phyloP scores from a whole-genome alignment of 2,888 invertebrate genomes.

The Calliopum simillimum region DNA sequence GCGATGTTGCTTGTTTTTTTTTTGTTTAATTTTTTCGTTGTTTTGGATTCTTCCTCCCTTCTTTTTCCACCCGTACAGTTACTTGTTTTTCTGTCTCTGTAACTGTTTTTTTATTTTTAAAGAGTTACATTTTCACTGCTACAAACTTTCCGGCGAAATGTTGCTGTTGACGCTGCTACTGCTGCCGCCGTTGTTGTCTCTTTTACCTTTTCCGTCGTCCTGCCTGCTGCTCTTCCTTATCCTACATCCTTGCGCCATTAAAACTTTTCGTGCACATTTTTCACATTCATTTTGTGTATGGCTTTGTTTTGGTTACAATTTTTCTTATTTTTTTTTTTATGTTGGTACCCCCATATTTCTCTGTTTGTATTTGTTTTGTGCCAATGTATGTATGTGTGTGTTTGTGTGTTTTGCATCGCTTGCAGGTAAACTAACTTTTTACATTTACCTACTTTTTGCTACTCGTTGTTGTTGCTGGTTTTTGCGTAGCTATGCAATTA shows the following conservation, averaged over 20 bases:
- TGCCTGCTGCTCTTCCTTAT: neutral
- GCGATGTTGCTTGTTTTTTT: no score
- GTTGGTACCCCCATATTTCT: constrained; percentile 8
- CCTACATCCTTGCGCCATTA: neutral
- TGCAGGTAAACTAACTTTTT: constrained; percentile 6
- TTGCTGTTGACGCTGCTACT: no score
- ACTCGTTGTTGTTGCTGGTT: neutral
- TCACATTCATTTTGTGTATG: neutral
- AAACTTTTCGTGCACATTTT: neutral
- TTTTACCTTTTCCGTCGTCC: neutral
- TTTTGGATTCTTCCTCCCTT: no score
- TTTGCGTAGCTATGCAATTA: constrained; percentile 21
- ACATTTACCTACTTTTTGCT: neutral
- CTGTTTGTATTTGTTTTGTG: constrained; percentile 1
- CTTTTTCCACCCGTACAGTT: no score
- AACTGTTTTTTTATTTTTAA: no score
- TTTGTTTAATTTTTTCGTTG: no score
- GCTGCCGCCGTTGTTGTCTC: no score
- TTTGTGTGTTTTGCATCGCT: constrained; percentile 18
- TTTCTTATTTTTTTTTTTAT: constrained; percentile 10
- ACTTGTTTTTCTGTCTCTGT: no score
- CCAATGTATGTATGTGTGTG: constrained; percentile 10
- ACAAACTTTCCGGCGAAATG: no score
- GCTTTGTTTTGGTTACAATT: constrained; percentile 3
- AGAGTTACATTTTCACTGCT: no score